Evolutionary conservation across 2,797 vertebrate genomes (phyloP), one percentile per base, ranked within the genome.

Genomic region (Triplophysa yarkandensis): DNA sequence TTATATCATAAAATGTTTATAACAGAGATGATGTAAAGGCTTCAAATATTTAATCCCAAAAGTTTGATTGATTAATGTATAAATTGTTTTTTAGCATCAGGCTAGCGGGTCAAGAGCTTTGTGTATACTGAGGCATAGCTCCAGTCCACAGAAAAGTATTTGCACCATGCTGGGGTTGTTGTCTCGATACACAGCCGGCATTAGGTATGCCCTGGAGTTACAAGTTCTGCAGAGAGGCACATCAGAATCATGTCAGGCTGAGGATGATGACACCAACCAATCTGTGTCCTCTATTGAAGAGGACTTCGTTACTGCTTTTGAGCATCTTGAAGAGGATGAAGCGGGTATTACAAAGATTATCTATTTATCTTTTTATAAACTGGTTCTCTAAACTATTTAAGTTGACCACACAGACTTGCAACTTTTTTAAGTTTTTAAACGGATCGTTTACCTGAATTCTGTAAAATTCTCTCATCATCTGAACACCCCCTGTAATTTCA

Each of bases 261-360:
- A 98, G 81, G 96, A 98, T 2, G 96, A 99, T 55, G 95, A 98
- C 89, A 99, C 97, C 52, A 98, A 97, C 89, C 95, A 97, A 80
- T 99, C 98, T 0, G 95, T 99, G 64, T 98, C 97, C 43, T 99
- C 97, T 46, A 99, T 99, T 27, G 98, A 99, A 79, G 98, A 99
- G 79, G 98, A 99, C 89, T 99, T 99, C 87, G 96, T 99, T 80
- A 99, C 97, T 28, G 98, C 98, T 39, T 92, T 98, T 6, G 98
- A 99, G 84, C 95, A 98, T 81, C 91, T 98, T 57, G 97, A 99
- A 85, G 96, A 98, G 80, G 97, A 97, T 1, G 94, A 96, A 27
- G 80, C 88, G 30, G 86, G 87, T 87, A 87, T 78, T 25, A 7
- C 43, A 21, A 63, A 63, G 6, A 11, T 25, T 54, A 27, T 6